Percentiles rank a stretch among this genome's conserved stretches.
phyloP scores from a whole-genome alignment of 2,797 vertebrate genomes.

The Sternotherus odoratus region DNA sequence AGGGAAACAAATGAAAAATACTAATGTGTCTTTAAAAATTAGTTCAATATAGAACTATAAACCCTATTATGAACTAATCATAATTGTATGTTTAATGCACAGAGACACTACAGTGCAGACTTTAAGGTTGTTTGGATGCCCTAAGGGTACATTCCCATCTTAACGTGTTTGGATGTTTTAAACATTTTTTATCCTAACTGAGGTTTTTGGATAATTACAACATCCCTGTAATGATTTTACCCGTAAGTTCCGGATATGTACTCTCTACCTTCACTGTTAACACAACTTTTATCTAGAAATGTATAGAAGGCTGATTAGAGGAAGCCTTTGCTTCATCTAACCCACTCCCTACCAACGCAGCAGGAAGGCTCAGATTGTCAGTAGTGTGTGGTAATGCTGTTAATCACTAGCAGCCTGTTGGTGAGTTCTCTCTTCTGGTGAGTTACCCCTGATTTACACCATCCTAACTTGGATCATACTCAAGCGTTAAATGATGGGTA shows the following conservation, averaged over 20 bases:
- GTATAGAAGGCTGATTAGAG: neutral
- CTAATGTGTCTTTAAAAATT: neutral
- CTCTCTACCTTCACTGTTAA: neutral
- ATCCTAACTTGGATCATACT: neutral
- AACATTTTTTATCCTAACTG: neutral
- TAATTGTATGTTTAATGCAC: neutral
- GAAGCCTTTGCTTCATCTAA: neutral
- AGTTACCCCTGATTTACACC: neutral
- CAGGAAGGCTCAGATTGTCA: neutral
- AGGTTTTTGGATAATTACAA: neutral
- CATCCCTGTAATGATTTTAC: neutral
- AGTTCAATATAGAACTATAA: neutral
- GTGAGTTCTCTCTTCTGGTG: fast-evolving
- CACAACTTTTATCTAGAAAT: neutral
- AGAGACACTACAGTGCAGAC: neutral
- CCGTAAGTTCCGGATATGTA: neutral
- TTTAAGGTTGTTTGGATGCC: fast-evolving
- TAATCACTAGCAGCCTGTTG: neutral
- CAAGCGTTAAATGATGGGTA: neutral
- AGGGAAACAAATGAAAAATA: conserved; percentile 12
- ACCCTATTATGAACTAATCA: neutral
- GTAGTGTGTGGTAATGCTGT: fast-evolving
- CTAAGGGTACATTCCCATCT: neutral
- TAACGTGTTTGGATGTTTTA: neutral
- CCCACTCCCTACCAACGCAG: neutral